Conservation (phyloP, 1,140 invertebrate species). For the Chironomus striatipennis region DNA sequence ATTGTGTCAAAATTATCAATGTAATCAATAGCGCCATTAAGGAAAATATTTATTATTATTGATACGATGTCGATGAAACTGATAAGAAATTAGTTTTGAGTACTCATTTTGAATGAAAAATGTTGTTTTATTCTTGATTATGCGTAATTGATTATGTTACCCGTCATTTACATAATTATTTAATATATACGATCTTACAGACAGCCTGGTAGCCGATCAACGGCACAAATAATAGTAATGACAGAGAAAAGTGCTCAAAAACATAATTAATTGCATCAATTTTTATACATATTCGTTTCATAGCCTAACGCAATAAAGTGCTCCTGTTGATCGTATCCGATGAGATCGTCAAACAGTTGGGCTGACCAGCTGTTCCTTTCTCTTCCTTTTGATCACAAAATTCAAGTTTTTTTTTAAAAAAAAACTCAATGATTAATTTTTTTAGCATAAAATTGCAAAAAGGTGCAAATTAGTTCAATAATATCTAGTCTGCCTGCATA, state of each 20-base stretch:
- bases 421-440: too few relatives aligned
- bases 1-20: constrained; percentile 3
- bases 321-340: neutral
- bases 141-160: neutral
- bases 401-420: too few relatives aligned
- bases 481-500: too few relatives aligned
- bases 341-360: neutral
- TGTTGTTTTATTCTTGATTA: neutral
- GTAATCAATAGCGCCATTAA: neutral
- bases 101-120: neutral
- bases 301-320: neutral
- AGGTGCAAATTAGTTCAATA: too few relatives aligned
- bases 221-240: neutral
- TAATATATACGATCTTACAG: neutral
- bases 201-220: neutral
- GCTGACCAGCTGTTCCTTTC: neutral
- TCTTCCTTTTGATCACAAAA: too few relatives aligned
- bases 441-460: too few relatives aligned
- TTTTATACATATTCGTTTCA: neutral
- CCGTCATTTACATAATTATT: constrained; percentile 9
- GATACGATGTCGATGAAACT: too few relatives aligned
- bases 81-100: neutral
- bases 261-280: constrained; percentile 9
- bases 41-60: neutral
- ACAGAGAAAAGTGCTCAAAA: neutral